A percentile compares a stretch with the other conserved stretches of the same genome.
These are phyloP conservation scores for Caerostris extrusa DNA, from an alignment of 1,140 invertebrate species.

Conservation along the genomic window DNA sequence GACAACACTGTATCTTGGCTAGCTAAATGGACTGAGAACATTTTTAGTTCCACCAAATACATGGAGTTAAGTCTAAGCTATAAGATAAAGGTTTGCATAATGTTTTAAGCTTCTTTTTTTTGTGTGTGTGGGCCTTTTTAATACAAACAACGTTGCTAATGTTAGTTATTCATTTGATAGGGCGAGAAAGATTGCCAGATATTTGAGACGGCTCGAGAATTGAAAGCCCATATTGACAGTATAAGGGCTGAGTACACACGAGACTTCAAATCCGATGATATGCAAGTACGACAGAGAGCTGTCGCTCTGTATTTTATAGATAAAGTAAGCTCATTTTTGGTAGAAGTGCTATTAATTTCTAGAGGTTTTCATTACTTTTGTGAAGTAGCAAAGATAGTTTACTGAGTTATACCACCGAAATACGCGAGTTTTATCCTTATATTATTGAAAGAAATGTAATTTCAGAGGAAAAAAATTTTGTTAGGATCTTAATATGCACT, in stretches of 20 bases:
- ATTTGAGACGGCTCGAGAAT: constrained; percentile 97
- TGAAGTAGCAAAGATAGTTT: not conserved
- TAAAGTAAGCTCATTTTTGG: constrained; percentile 84
- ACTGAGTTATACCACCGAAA: too few relatives aligned
- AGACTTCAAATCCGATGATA: constrained; percentile 99
- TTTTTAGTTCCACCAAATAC: constrained; percentile 97
- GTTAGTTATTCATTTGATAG: constrained; percentile 13
- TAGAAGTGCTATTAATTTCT: not conserved
- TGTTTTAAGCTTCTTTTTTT: too few relatives aligned
- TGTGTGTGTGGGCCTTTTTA: too few relatives aligned
- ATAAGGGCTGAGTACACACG: constrained; percentile 93
- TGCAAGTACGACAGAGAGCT: constrained; percentile 97
- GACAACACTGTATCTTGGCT: constrained; percentile 98
- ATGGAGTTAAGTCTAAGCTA: constrained; percentile 99
- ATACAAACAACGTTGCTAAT: not conserved
- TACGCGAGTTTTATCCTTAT: not conserved
- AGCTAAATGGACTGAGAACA: constrained; percentile 99
- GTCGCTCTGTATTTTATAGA: constrained; percentile 99
- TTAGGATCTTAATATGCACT: too few relatives aligned
- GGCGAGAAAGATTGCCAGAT: constrained; percentile 99
- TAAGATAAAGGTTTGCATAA: constrained; percentile 91
- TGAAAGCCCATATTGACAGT: constrained; percentile 87
- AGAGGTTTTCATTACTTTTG: not conserved
- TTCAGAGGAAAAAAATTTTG: too few relatives aligned
- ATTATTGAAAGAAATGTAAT: not conserved